A percentile compares a stretch with the other conserved stretches of the same genome.
These are phyloP conservation scores for Lagorchestes hirsutus DNA, from an alignment of 2,797 vertebrate species.

Conservation along the genomic window DNA sequence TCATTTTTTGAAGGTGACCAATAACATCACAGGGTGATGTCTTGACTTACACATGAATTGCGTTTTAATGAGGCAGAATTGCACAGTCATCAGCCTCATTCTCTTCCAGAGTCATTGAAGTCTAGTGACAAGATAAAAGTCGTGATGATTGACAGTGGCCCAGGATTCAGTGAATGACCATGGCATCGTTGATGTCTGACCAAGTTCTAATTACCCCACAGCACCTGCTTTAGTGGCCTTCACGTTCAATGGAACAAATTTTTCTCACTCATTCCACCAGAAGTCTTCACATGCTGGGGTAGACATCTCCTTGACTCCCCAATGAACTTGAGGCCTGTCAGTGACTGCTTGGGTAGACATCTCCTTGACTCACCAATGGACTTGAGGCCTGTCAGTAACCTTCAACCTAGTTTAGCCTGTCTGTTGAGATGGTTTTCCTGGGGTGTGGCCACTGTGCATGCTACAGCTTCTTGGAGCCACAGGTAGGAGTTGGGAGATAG, in stretches of 20 bases:
- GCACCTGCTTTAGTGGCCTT: neutral
- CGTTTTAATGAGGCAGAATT: too few relatives aligned
- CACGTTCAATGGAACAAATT: neutral
- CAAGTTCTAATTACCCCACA: neutral
- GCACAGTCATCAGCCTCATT: too few relatives aligned
- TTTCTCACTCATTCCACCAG: neutral
- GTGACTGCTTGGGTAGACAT: neutral
- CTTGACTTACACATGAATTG: neutral
- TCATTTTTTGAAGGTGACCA: neutral
- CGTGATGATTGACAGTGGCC: too few relatives aligned
- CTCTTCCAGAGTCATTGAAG: too few relatives aligned
- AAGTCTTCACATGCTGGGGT: neutral
- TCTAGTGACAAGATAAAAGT: too few relatives aligned
- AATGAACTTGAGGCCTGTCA: neutral
- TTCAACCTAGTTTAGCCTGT: neutral
- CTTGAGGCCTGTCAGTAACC: neutral
- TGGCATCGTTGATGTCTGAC: too few relatives aligned
- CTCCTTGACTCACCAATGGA: neutral
- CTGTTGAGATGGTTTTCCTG: neutral
- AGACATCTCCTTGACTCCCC: neutral
- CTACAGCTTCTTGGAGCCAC: neutral
- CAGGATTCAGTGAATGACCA: neutral
- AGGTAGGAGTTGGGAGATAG: neutral
- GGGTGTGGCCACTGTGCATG: neutral
- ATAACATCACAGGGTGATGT: neutral